Evolutionary conservation across 1,140 invertebrate species (phyloP).

Genomic region (Marisa cornuarietis): DNA sequence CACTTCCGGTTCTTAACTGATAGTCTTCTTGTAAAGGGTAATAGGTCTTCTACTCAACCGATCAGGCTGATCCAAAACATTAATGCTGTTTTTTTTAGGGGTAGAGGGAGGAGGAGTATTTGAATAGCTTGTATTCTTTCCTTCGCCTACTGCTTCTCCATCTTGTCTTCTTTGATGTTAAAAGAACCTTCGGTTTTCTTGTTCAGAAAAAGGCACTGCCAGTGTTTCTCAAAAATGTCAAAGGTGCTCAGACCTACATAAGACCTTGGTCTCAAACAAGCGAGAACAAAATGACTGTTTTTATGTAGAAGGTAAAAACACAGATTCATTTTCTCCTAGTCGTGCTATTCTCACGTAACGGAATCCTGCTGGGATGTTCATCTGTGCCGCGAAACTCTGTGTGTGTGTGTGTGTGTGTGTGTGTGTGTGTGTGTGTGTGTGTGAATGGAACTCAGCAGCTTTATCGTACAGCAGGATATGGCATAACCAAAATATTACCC

Average conservation of each 20-base stretch:
- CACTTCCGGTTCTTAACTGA: too few relatives aligned
- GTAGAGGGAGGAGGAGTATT: neutral
- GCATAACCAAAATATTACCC: too few relatives aligned
- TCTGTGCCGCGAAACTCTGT: neutral
- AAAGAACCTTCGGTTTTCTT: neutral
- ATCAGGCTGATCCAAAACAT: too few relatives aligned
- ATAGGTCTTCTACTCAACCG: too few relatives aligned
- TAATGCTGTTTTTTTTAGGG: too few relatives aligned
- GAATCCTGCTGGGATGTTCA: neutral
- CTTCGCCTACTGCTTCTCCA: neutral
- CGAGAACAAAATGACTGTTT: neutral
- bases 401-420: neutral
- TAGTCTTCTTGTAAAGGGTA: too few relatives aligned
- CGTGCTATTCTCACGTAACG: neutral
- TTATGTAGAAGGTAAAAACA: neutral
- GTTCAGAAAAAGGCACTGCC: neutral
- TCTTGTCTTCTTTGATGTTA: neutral
- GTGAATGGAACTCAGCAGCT: neutral
- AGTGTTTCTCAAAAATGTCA: neutral
- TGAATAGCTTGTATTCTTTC: neutral
- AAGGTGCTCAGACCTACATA: neutral
- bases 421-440: constrained; percentile 2
- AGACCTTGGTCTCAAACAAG: neutral
- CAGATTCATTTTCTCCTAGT: neutral
- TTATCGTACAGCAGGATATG: neutral